Conservation (phyloP, 2,797 vertebrate species). For the Nannoperca australis region DNA sequence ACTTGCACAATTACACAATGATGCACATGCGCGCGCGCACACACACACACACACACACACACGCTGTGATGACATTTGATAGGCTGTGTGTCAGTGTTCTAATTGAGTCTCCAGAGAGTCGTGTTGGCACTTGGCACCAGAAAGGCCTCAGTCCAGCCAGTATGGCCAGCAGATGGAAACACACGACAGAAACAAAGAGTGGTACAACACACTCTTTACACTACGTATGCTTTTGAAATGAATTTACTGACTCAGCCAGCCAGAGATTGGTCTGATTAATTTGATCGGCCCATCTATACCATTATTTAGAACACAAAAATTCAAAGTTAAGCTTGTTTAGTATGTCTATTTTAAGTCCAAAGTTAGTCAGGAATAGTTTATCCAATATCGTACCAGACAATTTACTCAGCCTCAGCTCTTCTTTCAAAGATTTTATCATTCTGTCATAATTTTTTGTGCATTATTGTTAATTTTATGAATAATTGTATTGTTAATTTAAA, state of each 20-base stretch:
- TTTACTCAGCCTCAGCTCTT: neutral
- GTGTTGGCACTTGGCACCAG: slow-evolving; percentile 39
- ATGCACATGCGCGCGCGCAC: slow-evolving; percentile 11
- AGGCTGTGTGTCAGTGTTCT: slow-evolving; percentile 58
- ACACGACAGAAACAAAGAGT: slow-evolving; percentile 20
- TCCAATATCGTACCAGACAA: neutral
- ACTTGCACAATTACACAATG: slow-evolving; percentile 12
- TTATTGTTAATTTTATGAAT: neutral
- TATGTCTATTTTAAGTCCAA: neutral
- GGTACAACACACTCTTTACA: neutral
- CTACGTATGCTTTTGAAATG: slow-evolving; percentile 2
- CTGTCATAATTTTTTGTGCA: neutral
- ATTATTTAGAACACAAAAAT: neutral
- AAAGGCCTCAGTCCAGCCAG: slow-evolving; percentile 35
- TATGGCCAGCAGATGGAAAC: slow-evolving; percentile 52
- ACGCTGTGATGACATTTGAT: slow-evolving; percentile 70
- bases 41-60: slow-evolving; percentile 20
- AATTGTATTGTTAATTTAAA: neutral
- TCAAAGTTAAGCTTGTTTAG: neutral
- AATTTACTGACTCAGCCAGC: neutral
- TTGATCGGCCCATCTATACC: neutral
- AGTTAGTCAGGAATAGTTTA: neutral
- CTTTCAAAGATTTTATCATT: neutral
- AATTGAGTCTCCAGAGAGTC: slow-evolving; percentile 78
- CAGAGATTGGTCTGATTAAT: neutral